Percentiles rank a stretch among this genome's conserved stretches.
Conservation (phyloP, 2,888 invertebrate species). For the Hyles lineata region DNA sequence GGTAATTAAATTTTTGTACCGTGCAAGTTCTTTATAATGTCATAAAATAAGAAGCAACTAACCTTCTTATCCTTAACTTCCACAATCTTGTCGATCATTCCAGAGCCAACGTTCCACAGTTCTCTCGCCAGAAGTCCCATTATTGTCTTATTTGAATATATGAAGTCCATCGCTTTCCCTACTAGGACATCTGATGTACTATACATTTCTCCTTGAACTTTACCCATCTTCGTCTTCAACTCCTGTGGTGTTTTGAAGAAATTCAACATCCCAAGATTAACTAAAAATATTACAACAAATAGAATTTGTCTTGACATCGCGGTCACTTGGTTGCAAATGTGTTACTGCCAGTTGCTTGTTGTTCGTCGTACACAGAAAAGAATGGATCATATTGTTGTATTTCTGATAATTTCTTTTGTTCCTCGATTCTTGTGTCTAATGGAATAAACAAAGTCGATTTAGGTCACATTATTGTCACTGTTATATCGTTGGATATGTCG, state of each 20-base stretch:
- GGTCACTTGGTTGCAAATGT: not conserved
- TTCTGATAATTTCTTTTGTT: slow-evolving; percentile 12
- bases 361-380: not conserved
- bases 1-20: too few relatives aligned
- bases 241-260: slow-evolving; percentile 62
- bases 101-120: slow-evolving; percentile 72
- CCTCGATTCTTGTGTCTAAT: not conserved
- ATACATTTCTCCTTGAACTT: slow-evolving; percentile 52
- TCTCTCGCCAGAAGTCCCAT: slow-evolving; percentile 73
- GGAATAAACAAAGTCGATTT: not conserved
- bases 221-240: slow-evolving; percentile 53
- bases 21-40: too few relatives aligned
- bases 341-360: not conserved
- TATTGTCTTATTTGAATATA: slow-evolving; percentile 71
- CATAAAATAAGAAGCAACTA: slow-evolving; percentile 24
- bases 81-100: slow-evolving; percentile 67
- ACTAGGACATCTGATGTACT: slow-evolving; percentile 61
- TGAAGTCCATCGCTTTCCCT: slow-evolving; percentile 72
- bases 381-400: not conserved
- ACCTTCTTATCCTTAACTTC: slow-evolving; percentile 56
- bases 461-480: not conserved
- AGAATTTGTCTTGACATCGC: slow-evolving; percentile 25
- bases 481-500: not conserved
- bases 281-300: not conserved
- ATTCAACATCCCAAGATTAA: slow-evolving; percentile 15